Evolutionary conservation across 1,140 invertebrate genomes (phyloP).

Genomic region (Thalassaphorura encarpata): DNA sequence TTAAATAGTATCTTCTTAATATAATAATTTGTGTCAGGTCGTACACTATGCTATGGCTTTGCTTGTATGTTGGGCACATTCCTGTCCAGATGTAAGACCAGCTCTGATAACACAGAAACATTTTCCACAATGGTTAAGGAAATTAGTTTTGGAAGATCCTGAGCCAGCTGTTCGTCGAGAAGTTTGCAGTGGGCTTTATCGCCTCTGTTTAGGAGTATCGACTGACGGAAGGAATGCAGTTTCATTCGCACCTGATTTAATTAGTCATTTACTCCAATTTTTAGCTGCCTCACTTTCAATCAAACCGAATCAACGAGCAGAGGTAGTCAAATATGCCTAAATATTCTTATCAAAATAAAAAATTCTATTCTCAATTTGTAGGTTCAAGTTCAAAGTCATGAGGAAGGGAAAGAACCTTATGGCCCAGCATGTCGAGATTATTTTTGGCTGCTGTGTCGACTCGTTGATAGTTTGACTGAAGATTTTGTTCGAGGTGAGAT

Average conservation of each 20-base stretch:
- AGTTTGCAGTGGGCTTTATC: constrained; percentile 76
- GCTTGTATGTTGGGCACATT: constrained; percentile 71
- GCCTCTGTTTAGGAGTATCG: constrained; percentile 64
- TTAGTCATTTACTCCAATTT: constrained; percentile 66
- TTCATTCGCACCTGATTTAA: constrained; percentile 55
- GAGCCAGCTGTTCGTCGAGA: constrained; percentile 76
- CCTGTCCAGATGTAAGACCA: constrained; percentile 51
- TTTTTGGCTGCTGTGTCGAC: constrained; percentile 78
- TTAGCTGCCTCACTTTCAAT: constrained; percentile 72
- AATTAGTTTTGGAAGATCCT: constrained; percentile 69
- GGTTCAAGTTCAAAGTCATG: constrained; percentile 34
- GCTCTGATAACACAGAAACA: constrained; percentile 54
- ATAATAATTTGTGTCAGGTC: constrained; percentile 38
- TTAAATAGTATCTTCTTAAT: neutral
- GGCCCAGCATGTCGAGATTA: constrained; percentile 87
- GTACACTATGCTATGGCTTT: constrained; percentile 72
- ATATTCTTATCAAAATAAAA: neutral
- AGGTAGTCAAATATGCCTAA: constrained; percentile 32
- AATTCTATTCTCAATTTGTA: neutral
- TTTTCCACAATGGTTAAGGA: constrained; percentile 59
- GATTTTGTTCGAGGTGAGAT: constrained; percentile 57
- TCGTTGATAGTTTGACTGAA: constrained; percentile 72
- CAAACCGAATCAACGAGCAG: constrained; percentile 49
- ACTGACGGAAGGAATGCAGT: constrained; percentile 48
- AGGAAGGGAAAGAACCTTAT: constrained; percentile 82